A percentile compares a stretch with the other conserved stretches of the same genome.
These are phyloP conservation scores for Steinernema hermaphroditum DNA, from an alignment of 2,888 invertebrate genomes.

Conservation along the genomic window DNA sequence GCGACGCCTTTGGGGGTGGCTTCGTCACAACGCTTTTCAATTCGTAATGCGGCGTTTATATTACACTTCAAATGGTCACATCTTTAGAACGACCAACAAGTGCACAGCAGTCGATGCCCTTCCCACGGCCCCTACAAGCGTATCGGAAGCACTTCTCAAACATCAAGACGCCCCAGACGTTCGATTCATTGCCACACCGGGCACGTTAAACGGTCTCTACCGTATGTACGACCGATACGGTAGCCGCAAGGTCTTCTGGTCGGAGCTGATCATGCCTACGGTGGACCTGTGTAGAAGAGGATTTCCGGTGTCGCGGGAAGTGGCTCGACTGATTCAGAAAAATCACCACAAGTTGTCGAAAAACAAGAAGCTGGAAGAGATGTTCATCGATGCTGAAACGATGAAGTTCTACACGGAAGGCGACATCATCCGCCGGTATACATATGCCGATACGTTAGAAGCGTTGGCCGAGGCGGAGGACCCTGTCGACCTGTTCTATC, in stretches of 20 bases:
- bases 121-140: background rate
- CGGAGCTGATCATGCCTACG: background rate
- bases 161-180: background rate
- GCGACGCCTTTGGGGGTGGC: background rate
- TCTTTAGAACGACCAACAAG: background rate
- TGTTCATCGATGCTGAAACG: background rate
- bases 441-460: background rate
- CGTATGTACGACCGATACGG: background rate
- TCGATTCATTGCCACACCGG: background rate
- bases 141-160: background rate
- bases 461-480: constrained; percentile 15
- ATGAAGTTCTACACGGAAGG: background rate
- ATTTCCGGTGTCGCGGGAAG: background rate
- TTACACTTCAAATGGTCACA: background rate
- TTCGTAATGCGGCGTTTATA: background rate
- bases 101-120: background rate
- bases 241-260: constrained; percentile 15
- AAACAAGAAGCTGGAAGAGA: background rate
- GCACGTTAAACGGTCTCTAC: background rate
- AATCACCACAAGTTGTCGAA: background rate
- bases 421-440: background rate
- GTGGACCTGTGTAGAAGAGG: background rate
- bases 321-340: background rate
- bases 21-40: background rate
- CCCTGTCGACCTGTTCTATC: constrained; percentile 6